A percentile compares a stretch with the other conserved stretches of the same genome.
These are phyloP conservation scores for Caenorhabditis wallacei DNA, from an alignment of 2,888 invertebrate genomes.

Conservation along the genomic window DNA sequence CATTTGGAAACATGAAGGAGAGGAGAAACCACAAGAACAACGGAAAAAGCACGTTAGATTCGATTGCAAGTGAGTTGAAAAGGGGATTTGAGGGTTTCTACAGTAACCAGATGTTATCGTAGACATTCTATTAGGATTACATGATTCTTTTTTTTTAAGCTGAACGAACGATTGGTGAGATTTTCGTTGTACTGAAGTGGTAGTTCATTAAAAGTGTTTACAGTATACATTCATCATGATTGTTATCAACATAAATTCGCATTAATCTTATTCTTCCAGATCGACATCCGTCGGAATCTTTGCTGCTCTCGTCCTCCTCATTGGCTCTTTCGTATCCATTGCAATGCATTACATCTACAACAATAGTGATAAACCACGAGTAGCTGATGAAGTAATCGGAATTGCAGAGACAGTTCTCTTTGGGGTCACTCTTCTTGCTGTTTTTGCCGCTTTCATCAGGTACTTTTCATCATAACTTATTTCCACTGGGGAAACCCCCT, in stretches of 20 bases:
- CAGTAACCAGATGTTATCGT: too few species aligned
- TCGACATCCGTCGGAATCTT: slow-evolving; percentile 80
- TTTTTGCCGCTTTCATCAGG: slow-evolving; percentile 76
- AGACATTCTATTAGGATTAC: too few species aligned
- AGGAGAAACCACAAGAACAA: slow-evolving; percentile 59
- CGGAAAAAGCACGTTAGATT: slow-evolving; percentile 77
- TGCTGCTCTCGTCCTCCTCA: slow-evolving; percentile 78
- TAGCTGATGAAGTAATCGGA: slow-evolving; percentile 78
- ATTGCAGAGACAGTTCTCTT: slow-evolving; percentile 78
- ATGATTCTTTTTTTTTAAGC: too few species aligned
- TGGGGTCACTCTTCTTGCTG: slow-evolving; percentile 73
- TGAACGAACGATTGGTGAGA: too few species aligned
- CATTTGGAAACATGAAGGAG: slow-evolving; percentile 80
- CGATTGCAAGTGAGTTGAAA: slow-evolving; percentile 77
- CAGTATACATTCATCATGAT: too few species aligned
- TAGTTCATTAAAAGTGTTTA: too few species aligned
- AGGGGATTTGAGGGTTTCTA: not conserved
- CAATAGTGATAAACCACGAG: slow-evolving; percentile 60
- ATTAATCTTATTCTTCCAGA: too few species aligned
- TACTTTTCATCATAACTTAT: slow-evolving; percentile 8
- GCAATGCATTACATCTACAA: slow-evolving; percentile 79
- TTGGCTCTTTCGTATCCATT: slow-evolving; percentile 79
- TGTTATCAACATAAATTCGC: too few species aligned
- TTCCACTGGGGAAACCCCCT: not conserved
- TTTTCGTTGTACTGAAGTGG: too few species aligned